Base-by-base conservation (phyloP, 2,888 invertebrate species). In the Lasiommata megera region DNA sequence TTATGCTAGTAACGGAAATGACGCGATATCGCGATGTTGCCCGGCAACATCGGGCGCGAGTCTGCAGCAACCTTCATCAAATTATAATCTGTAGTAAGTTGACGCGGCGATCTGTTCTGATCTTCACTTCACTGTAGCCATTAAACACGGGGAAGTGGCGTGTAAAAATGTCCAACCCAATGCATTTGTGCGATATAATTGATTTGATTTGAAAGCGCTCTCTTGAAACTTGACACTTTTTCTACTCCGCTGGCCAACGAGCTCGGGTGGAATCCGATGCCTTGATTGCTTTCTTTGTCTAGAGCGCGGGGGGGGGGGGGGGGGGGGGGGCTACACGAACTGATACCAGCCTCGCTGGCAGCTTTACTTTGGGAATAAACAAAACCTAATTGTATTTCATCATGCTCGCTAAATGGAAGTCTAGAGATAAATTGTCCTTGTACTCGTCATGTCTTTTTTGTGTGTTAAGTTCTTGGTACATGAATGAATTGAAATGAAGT, bases 181-280 rank as follows among this genome's bases (percentile, higher is more conserved):
- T 23, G 47, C 17, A 18, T 50, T 38, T 58, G 55, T 52, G 37
- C 28, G 28, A 23, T 14, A 47, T 61, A 58, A 61, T 61, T 58
- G 61, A 58, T 61, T 61, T 38, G 48, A 47, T 55, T 52, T 34
- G 58, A 55, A 52, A 58, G 29, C 54, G 43, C 16, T 46, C 23
- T 31, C 9, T 28, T 14, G 37, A 43, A 44, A 18, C 41, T 28
- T 31, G 50, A 50, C 29, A 46, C 58, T 44, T 55, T 58, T 58
- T 61, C 52, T 58, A 48, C 58, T 48, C 47, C 55, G 52, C 23
- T 48, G 43, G n/a, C n/a, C 38, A 12, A 16, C 12, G 46, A 51
- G 29, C 46, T 46, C 31, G 46, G 29, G 2, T 31, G 46, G 46
- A 31, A 46, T 31, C 46, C 31, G 46, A 46, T 16, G 31, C 11